phyloP scores from a whole-genome alignment of 2,113 vertebrate species.

The Thomomys bottae region DNA sequence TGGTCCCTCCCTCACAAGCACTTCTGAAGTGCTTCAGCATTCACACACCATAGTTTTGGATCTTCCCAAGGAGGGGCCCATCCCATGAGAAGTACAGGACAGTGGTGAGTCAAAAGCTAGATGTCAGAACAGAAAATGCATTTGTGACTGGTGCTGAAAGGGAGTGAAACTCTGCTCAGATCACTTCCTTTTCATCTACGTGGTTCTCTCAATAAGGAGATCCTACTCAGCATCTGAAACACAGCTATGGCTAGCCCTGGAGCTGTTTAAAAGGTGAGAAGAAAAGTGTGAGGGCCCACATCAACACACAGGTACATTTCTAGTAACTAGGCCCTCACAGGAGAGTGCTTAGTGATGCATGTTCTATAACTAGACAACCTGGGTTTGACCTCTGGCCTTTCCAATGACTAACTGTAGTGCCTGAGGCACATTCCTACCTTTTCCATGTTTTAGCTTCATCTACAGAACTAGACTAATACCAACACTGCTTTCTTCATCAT shows the following conservation, averaged over 20 bases:
- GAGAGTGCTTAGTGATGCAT: background rate
- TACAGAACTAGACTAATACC: background rate
- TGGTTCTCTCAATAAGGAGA: background rate
- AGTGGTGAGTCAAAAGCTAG: background rate
- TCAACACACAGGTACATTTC: rapidly evolving
- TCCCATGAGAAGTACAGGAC: rapidly evolving
- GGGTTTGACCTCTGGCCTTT: background rate
- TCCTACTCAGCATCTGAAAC: background rate
- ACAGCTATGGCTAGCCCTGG: background rate
- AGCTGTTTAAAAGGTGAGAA: background rate
- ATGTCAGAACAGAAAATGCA: background rate
- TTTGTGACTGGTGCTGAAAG: background rate
- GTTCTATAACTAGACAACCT: background rate
- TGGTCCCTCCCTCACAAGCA: rapidly evolving
- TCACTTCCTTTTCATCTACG: background rate
- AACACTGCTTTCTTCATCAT: background rate
- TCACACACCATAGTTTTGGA: background rate
- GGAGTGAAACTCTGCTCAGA: background rate
- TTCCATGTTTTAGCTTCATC: background rate
- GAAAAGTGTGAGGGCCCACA: background rate
- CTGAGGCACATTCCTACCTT: background rate
- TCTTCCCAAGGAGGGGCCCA: background rate
- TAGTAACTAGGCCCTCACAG: background rate
- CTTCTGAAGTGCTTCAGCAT: background rate
- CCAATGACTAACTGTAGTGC: background rate